These are phyloP conservation scores for Microchrysa polita DNA, from an alignment of 2,888 invertebrate genomes.

Conservation along the genomic window DNA sequence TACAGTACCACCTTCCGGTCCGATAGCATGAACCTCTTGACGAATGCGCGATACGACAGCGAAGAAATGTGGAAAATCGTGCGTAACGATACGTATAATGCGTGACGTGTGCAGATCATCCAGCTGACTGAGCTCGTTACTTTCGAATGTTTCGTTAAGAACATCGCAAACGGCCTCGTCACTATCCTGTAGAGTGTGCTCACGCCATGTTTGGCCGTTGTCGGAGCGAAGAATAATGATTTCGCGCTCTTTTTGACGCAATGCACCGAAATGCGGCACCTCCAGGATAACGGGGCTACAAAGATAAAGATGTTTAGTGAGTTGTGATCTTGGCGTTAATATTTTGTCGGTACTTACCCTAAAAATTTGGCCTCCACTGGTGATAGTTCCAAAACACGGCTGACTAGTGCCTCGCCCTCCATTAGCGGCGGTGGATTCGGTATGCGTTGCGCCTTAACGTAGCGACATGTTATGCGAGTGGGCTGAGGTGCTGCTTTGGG, in stretches of 20 bases:
- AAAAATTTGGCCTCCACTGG: slow-evolving; percentile 96
- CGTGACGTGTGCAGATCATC: slow-evolving; percentile 89
- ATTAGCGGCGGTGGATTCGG: slow-evolving; percentile 93
- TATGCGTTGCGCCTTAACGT: slow-evolving; percentile 73
- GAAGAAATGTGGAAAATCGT: slow-evolving; percentile 98
- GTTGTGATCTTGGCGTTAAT: no score
- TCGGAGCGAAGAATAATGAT: slow-evolving; percentile 95
- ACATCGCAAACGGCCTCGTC: slow-evolving; percentile 92
- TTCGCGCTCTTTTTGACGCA: slow-evolving; percentile 93
- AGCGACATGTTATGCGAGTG: slow-evolving; percentile 95
- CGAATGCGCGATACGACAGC: slow-evolving; percentile 94
- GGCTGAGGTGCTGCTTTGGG: slow-evolving; percentile 95
- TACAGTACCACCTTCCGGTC: slow-evolving; percentile 96
- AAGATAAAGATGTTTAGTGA: no score
- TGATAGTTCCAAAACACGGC: slow-evolving; percentile 92
- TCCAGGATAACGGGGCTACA: slow-evolving; percentile 91
- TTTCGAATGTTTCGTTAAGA: slow-evolving; percentile 88
- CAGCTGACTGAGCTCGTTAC: slow-evolving; percentile 75
- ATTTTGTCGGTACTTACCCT: no score
- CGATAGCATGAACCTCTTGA: slow-evolving; percentile 97
- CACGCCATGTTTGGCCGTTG: slow-evolving; percentile 98
- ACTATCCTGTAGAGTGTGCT: slow-evolving; percentile 86
- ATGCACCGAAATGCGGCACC: slow-evolving; percentile 96
- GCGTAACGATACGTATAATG: slow-evolving; percentile 93
- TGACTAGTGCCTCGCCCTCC: slow-evolving; percentile 98